A percentile compares a stretch with the other conserved stretches of the same genome.
Evolutionary conservation across 2,797 vertebrate species (phyloP).

Genomic region (Crypturellus tataupa): DNA sequence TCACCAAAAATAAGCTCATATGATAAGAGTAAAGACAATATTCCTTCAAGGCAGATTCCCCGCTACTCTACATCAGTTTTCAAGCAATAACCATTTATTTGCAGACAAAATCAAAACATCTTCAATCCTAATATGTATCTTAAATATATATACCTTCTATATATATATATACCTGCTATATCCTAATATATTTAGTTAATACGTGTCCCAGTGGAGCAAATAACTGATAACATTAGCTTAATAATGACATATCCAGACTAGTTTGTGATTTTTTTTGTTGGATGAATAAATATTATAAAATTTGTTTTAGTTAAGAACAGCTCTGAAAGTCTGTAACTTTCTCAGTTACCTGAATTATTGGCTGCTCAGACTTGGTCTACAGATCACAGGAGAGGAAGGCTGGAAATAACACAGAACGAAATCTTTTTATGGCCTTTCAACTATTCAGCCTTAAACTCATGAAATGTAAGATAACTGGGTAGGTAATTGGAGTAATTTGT

Average conservation of each 20-base stretch:
- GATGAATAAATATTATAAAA: neutral
- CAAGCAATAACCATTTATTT: neutral
- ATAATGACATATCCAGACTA: neutral
- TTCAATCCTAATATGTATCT: too few species aligned
- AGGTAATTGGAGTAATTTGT: neutral
- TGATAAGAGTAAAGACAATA: neutral
- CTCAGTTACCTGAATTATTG: neutral
- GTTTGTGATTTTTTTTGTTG: neutral
- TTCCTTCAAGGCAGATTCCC: neutral
- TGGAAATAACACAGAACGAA: neutral
- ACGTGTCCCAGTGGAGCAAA: neutral
- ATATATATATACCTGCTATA: too few species aligned
- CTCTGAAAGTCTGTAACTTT: neutral
- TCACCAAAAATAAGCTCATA: slow-evolving; percentile 16
- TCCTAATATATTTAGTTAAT: too few species aligned
- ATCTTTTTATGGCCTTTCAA: neutral
- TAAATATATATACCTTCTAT: too few species aligned
- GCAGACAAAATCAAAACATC: neutral
- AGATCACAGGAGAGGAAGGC: neutral
- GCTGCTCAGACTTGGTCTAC: neutral
- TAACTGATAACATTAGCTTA: neutral
- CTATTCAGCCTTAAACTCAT: neutral
- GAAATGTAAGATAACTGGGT: neutral
- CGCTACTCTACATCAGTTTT: neutral
- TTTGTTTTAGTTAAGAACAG: neutral